These are phyloP conservation scores for Geococcyx californianus DNA, from an alignment of 2,113 vertebrate species.

Conservation along the genomic window DNA sequence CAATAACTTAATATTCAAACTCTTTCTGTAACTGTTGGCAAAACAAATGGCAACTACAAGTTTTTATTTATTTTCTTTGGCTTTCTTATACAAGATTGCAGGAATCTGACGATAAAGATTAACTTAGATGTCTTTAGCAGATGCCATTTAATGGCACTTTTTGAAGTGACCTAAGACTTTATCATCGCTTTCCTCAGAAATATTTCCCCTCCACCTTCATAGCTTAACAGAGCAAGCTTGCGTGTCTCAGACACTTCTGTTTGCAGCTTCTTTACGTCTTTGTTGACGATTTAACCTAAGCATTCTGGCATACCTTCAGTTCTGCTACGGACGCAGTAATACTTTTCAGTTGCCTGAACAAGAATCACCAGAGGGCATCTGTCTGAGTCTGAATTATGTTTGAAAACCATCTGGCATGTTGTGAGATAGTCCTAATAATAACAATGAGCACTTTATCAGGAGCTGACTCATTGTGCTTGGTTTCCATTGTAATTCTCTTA, in stretches of 20 bases:
- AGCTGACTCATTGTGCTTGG: background rate
- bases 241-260: background rate
- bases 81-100: background rate
- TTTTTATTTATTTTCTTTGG: background rate
- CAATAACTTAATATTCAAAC: background rate
- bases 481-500: conserved; percentile 4
- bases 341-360: conserved; percentile 43
- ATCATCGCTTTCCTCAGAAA: background rate
- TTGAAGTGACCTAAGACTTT: background rate
- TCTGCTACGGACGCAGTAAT: background rate
- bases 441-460: conserved; percentile 28
- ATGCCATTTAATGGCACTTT: background rate
- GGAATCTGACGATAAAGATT: background rate
- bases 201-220: background rate
- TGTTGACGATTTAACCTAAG: background rate
- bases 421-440: conserved; percentile 17
- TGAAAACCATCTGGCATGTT: conserved; percentile 24
- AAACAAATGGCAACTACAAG: background rate
- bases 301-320: background rate
- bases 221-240: background rate
- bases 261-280: background rate
- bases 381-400: conserved; percentile 32
- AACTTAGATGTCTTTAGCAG: background rate
- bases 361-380: conserved; percentile 47
- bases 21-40: background rate